Evolutionary conservation across 2,113 vertebrate species (phyloP).

Genomic region (Progne subis): DNA sequence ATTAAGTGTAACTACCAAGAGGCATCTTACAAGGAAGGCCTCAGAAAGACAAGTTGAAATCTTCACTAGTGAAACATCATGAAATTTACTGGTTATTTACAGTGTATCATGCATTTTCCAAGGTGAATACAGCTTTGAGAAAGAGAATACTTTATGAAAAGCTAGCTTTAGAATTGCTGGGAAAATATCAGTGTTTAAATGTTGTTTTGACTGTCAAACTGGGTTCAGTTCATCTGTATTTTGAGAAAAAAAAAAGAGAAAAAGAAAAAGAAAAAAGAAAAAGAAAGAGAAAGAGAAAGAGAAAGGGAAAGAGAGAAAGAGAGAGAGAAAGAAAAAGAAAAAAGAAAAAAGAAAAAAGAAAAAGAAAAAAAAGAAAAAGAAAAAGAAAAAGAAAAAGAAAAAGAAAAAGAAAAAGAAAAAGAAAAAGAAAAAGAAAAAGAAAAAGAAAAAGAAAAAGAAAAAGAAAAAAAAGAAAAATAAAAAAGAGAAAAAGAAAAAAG

Average conservation of each 20-base stretch:
- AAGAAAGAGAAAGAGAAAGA: too few relatives aligned
- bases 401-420: accelerated
- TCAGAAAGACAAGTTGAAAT: neutral
- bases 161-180: neutral
- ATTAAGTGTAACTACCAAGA: neutral
- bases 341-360: too few relatives aligned
- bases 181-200: neutral
- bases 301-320: too few relatives aligned
- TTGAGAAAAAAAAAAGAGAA: neutral
- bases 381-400: neutral
- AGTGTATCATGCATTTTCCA: neutral
- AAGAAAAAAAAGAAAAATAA: neutral
- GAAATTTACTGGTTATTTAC: neutral
- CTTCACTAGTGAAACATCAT: neutral
- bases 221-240: neutral
- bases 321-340: too few relatives aligned
- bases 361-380: neutral
- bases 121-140: neutral
- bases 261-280: neutral
- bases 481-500: too few relatives aligned
- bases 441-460: too few relatives aligned
- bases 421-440: too few relatives aligned
- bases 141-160: neutral
- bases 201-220: neutral
- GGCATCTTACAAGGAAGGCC: neutral